phyloP scores from a whole-genome alignment of 2,888 invertebrate genomes.

The Lochmaea capreae region DNA sequence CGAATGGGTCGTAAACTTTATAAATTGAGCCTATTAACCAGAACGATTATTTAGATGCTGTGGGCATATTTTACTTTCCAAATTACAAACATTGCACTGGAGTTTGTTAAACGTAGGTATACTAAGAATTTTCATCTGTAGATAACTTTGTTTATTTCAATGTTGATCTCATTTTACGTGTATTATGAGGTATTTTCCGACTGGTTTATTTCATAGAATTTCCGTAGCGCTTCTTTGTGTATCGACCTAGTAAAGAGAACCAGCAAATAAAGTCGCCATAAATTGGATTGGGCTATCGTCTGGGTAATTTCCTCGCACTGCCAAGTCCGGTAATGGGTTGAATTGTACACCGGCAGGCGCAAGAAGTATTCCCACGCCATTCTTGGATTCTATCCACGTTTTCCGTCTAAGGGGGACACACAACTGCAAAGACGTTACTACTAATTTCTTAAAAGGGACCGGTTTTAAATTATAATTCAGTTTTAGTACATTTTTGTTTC shows the following conservation, averaged over 20 bases:
- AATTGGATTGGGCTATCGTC: constrained; percentile 52
- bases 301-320: constrained; percentile 52
- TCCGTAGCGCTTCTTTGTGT: constrained; percentile 34
- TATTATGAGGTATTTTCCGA: neutral
- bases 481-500: no score
- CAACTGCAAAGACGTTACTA: neutral
- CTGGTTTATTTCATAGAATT: constrained; percentile 30
- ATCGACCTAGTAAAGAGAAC: constrained; percentile 46
- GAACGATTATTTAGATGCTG: no score
- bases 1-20: no score
- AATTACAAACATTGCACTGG: no score
- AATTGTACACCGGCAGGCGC: constrained; percentile 44
- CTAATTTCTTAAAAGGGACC: neutral
- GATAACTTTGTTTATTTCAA: neutral
- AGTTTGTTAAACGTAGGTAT: no score
- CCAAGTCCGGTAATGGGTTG: constrained; percentile 49
- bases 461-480: neutral
- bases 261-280: constrained; percentile 50
- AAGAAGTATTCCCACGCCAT: constrained; percentile 49
- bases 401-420: constrained; percentile 15
- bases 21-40: no score
- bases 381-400: constrained; percentile 38
- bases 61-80: no score
- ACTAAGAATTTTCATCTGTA: neutral
- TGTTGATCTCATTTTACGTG: neutral